phyloP scores from a whole-genome alignment of 1,140 invertebrate species.

The Plodia interpunctella region DNA sequence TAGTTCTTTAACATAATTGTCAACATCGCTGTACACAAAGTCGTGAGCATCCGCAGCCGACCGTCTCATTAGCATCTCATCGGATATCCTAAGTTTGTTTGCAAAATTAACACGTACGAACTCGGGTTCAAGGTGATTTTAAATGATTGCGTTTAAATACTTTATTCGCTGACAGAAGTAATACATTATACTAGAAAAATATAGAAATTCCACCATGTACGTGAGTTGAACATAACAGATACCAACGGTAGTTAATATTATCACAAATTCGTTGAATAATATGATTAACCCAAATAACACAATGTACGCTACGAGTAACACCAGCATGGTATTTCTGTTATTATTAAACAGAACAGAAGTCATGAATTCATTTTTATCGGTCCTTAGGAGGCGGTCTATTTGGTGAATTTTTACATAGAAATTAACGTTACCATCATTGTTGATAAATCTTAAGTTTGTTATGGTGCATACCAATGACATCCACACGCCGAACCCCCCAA shows the following conservation, averaged over 20 bases:
- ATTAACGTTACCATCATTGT: slow-evolving; percentile 30
- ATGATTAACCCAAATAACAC: not conserved
- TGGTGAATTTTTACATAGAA: slow-evolving; percentile 47
- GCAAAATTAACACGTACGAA: not conserved
- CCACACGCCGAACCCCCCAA: slow-evolving; percentile 8
- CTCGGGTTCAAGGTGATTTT: slow-evolving; percentile 25
- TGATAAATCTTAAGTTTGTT: slow-evolving; percentile 40
- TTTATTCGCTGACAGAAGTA: slow-evolving; percentile 39
- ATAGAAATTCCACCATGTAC: slow-evolving; percentile 34
- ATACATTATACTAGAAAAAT: slow-evolving; percentile 35
- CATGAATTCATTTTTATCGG: slow-evolving; percentile 26
- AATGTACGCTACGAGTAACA: not conserved
- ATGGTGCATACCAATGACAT: slow-evolving; percentile 22
- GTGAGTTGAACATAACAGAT: slow-evolving; percentile 23
- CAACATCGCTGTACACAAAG: slow-evolving; percentile 30
- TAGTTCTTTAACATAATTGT: slow-evolving; percentile 37
- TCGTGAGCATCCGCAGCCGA: slow-evolving; percentile 21
- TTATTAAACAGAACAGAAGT: slow-evolving; percentile 21
- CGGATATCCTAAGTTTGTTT: not conserved
- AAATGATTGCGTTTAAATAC: slow-evolving; percentile 43
- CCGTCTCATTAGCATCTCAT: not conserved
- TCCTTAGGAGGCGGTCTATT: slow-evolving; percentile 40
- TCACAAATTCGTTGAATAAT: not conserved
- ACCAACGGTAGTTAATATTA: slow-evolving; percentile 12
- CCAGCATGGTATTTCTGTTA: slow-evolving; percentile 26